Evolutionary conservation across 2,797 vertebrate genomes (phyloP).

Genomic region (Melanogrammus aeglefinus): DNA sequence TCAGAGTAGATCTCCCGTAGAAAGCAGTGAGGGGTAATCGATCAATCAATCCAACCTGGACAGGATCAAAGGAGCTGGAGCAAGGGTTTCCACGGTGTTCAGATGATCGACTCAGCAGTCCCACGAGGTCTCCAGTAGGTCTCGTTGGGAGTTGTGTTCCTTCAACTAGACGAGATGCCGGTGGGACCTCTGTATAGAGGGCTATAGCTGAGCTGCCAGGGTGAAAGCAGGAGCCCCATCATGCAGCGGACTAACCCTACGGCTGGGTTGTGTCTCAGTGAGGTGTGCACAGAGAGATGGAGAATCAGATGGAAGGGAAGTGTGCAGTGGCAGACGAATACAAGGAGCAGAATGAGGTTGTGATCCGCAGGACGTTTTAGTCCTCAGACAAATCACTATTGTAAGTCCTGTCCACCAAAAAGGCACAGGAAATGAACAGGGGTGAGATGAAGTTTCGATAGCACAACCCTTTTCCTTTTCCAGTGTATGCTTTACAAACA

Average conservation of each 20-base stretch:
- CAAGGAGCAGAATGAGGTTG: slow-evolving; percentile 16
- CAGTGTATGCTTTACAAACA: slow-evolving; percentile 31
- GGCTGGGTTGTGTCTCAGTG: neutral
- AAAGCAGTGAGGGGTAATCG: neutral
- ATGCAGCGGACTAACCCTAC: neutral
- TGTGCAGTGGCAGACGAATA: slow-evolving; percentile 9
- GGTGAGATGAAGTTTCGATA: slow-evolving; percentile 40
- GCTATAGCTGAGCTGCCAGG: neutral
- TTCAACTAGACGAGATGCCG: neutral
- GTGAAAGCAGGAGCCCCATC: neutral
- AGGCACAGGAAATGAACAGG: slow-evolving; percentile 60
- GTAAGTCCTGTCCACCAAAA: slow-evolving; percentile 55
- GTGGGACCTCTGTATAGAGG: neutral
- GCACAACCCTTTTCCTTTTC: slow-evolving; percentile 41
- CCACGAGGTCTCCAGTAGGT: neutral
- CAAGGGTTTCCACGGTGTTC: neutral
- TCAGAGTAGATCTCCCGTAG: neutral
- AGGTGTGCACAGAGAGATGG: neutral
- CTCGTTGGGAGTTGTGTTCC: neutral
- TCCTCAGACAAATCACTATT: slow-evolving; percentile 44
- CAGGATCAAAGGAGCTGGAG: neutral
- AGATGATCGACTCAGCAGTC: neutral
- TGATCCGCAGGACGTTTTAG: slow-evolving; percentile 63
- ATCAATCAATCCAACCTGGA: neutral
- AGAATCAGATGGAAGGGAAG: neutral